Evolutionary conservation across 2,113 vertebrate species (phyloP).

Genomic region (Cottus gobio): DNA sequence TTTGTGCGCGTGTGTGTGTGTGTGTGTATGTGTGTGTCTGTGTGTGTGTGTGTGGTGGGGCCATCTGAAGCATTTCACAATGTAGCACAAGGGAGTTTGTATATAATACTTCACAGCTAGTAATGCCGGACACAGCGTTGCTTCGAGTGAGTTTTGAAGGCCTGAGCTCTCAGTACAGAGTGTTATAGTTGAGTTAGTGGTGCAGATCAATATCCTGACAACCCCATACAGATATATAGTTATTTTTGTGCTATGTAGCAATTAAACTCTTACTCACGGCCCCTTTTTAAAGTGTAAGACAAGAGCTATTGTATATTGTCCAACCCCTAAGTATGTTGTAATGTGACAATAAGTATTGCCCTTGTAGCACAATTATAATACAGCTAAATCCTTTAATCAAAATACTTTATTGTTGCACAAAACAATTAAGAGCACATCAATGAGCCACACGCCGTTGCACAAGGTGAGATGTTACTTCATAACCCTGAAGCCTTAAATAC

Average conservation of each 20-base stretch:
- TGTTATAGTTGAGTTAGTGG: neutral
- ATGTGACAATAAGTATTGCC: neutral
- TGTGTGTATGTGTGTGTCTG: neutral
- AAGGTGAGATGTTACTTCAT: neutral
- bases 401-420: neutral
- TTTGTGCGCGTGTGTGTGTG: neutral
- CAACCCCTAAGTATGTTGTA: neutral
- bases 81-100: neutral
- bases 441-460: too few relatives aligned
- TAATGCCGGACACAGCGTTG: neutral
- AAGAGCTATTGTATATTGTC: neutral
- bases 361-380: neutral
- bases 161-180: neutral
- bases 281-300: neutral
- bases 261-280: neutral
- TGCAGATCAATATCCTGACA: constrained; percentile 1
- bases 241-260: neutral
- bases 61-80: constrained; percentile 1
- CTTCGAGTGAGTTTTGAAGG: neutral
- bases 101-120: neutral
- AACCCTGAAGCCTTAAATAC: neutral
- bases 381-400: neutral
- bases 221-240: neutral
- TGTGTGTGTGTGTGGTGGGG: neutral
- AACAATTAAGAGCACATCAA: neutral